These are phyloP conservation scores for Lysandra bellargus DNA, from an alignment of 2,888 invertebrate species.

Conservation along the genomic window DNA sequence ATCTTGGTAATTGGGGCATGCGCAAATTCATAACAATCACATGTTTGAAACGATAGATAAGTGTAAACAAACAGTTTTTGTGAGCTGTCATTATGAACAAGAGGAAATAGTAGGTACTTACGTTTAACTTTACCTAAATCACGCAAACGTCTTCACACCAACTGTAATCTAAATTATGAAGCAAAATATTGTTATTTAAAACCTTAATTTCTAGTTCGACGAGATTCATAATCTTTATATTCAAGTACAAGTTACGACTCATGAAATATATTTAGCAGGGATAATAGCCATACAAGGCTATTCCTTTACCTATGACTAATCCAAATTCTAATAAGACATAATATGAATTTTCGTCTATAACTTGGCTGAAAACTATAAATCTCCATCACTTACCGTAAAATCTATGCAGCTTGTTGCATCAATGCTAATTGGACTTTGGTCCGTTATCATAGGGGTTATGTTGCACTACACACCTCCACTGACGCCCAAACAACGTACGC, in stretches of 20 bases:
- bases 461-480: constrained; percentile 20
- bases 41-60: neutral
- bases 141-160: neutral
- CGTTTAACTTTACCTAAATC: neutral
- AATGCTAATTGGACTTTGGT: constrained; percentile 10
- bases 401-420: neutral
- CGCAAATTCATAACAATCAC: neutral
- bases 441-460: neutral
- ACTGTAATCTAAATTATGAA: neutral
- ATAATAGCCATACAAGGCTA: too few relatives aligned
- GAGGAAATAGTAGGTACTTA: neutral
- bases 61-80: neutral
- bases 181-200: neutral
- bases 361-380: neutral
- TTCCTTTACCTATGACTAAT: too few relatives aligned
- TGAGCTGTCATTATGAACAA: neutral
- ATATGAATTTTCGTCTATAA: neutral
- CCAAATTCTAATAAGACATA: neutral
- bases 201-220: neutral
- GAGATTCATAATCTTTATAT: too few relatives aligned
- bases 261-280: too few relatives aligned
- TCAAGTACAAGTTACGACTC: too few relatives aligned
- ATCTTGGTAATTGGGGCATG: neutral
- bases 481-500: neutral
- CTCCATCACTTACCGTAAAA: neutral